phyloP scores from a whole-genome alignment of 1,140 invertebrate genomes.

The Anagrus nilaparvatae region DNA sequence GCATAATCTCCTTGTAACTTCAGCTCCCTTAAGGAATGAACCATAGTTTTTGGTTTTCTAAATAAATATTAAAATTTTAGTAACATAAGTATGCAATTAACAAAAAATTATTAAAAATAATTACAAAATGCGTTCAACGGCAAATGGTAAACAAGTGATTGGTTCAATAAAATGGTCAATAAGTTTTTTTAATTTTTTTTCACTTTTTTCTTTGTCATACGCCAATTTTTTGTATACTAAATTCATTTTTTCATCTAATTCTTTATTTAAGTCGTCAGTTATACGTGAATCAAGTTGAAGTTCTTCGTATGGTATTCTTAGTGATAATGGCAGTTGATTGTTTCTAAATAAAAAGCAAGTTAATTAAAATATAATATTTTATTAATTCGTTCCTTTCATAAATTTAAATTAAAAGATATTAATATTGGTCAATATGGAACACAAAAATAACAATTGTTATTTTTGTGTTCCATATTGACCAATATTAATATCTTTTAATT shows the following conservation, averaged over 20 bases:
- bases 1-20: conserved; percentile 44
- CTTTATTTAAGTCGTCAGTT: conserved; percentile 46
- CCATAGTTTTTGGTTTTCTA: conserved; percentile 35
- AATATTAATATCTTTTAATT: too few relatives aligned
- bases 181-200: conserved; percentile 60
- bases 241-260: conserved; percentile 48
- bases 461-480: neutral
- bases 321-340: conserved; percentile 44
- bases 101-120: conserved; percentile 14
- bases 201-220: conserved; percentile 58
- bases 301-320: conserved; percentile 46
- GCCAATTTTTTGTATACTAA: conserved; percentile 49
- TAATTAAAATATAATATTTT: too few relatives aligned
- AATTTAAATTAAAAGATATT: too few relatives aligned
- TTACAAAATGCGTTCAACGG: conserved; percentile 44
- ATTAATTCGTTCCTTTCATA: too few relatives aligned
- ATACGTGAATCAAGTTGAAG: conserved; percentile 55
- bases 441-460: conserved; percentile 3
- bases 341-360: conserved; percentile 43
- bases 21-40: conserved; percentile 52
- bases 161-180: conserved; percentile 56
- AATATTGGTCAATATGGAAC: too few relatives aligned
- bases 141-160: conserved; percentile 54
- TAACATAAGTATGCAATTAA: neutral
- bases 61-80: conserved; percentile 10